Base-by-base conservation (phyloP, 2,113 vertebrate species). In the Piprites chloris region DNA sequence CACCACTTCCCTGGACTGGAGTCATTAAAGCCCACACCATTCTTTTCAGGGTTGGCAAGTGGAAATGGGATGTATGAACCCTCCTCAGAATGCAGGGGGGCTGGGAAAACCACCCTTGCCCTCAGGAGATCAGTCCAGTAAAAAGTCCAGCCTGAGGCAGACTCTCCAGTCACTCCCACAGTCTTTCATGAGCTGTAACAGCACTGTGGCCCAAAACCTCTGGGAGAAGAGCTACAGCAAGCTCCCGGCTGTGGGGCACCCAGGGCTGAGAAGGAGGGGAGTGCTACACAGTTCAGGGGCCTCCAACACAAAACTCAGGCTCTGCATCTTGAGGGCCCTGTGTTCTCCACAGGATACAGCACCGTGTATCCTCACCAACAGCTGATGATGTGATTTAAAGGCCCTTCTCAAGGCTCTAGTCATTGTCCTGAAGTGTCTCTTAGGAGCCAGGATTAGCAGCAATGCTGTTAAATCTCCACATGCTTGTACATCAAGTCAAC, bases 321-420 rank as follows among this genome's bases (percentile, higher is more conserved):
- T 79, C 53, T 72, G 47, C 14, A 58, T 35, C 59, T 41, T 41
- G 37, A 56, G 26, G 10, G 46, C 58, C 59, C 72, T 42, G n/a
- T 1, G 1, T 24, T 13, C 30, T 41, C 30, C 30, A 28, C 0
- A 1, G 35, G 56, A 75, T 27, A 59, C 14, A 4, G 0, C 8
- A 14, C 26, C 30, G 28, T 14, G 32, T 6, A 72, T 6, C 44
- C 77, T 68, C 69, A 87, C 44, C 49, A 32, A 27, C 9, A 30
- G 55, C 56, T 71, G 63, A 22, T 8, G 30, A 55, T 22, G 52
- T n/a, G 68, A 72, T 76, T 30, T 32, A 69, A 63, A 79, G 61
- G 14, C 28, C 27, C 53, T 76, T 73, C 85, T 83, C 59, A 33
- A 82, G 22, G 78, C 67, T 58, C 65, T 88, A 58, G 58, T 58